A percentile compares a stretch with the other conserved stretches of the same genome.
These are phyloP conservation scores for Carollia perspicillata DNA, from an alignment of 2,113 vertebrate genomes.

Conservation along the genomic window DNA sequence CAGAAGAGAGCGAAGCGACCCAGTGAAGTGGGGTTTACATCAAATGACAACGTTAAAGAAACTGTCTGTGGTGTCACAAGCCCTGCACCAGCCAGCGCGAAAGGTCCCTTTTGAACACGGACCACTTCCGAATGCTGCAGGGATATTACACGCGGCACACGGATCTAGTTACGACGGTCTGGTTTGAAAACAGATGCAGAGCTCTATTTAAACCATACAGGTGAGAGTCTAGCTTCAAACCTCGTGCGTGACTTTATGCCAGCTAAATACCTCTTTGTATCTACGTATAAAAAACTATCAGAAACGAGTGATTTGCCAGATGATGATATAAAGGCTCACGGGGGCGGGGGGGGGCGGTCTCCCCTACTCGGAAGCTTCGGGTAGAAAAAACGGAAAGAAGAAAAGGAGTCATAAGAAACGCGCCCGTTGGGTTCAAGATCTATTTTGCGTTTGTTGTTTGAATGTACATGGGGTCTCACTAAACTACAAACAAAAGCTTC, in stretches of 20 bases:
- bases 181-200: neutral
- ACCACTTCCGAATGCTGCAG: neutral
- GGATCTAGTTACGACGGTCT: neutral
- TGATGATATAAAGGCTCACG: neutral
- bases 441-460: neutral
- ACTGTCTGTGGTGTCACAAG: neutral
- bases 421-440: neutral
- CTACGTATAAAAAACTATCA: neutral
- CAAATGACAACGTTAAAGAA: neutral
- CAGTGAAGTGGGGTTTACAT: neutral
- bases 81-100: neutral
- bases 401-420: neutral
- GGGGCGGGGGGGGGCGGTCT: neutral
- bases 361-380: neutral
- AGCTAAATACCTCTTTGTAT: neutral
- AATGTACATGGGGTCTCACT: neutral
- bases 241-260: neutral
- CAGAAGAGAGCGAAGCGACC: neutral
- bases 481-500: neutral
- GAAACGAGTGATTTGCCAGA: neutral
- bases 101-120: neutral
- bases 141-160: neutral
- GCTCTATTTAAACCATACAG: neutral
- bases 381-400: neutral
- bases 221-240: neutral